These are phyloP conservation scores for Tupaia chinensis DNA, from an alignment of 2,113 vertebrate genomes.

Conservation along the genomic window DNA sequence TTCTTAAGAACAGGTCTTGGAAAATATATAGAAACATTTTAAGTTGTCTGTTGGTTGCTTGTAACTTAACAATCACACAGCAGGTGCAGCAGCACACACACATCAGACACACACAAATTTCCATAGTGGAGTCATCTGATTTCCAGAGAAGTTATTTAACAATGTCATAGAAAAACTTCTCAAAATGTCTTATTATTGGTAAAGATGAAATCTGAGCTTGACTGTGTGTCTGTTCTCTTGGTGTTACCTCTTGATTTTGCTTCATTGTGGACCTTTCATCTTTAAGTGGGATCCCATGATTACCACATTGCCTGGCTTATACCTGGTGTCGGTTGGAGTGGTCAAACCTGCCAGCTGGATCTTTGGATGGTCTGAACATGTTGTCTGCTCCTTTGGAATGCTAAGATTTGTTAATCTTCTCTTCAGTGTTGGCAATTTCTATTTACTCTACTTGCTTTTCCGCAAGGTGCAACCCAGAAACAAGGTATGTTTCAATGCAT, in stretches of 20 bases:
- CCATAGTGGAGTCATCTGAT: neutral
- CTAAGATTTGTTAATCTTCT: conserved; percentile 97
- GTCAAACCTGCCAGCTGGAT: conserved; percentile 94
- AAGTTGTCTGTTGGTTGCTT: neutral
- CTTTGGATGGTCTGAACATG: conserved; percentile 89
- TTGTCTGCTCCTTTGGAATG: conserved; percentile 95
- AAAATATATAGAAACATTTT: conserved; percentile 27
- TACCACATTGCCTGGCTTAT: conserved; percentile 96
- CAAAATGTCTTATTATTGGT: neutral
- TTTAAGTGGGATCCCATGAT: conserved; percentile 99
- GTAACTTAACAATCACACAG: neutral
- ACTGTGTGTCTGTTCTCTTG: neutral
- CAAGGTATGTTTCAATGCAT: conserved; percentile 88
- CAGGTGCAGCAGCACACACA: neutral
- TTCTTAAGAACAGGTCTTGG: neutral
- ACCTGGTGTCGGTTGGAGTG: conserved; percentile 93
- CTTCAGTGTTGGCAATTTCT: conserved; percentile 96
- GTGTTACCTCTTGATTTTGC: neutral
- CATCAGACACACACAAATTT: neutral
- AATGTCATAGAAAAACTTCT: neutral
- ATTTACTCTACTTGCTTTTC: conserved; percentile 93
- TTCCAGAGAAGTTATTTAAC: neutral
- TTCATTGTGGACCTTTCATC: neutral
- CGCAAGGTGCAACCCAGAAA: conserved; percentile 92
- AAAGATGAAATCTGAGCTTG: neutral